These are phyloP conservation scores for Drosophila repletoides DNA, from an alignment of 1,140 invertebrate species.

Conservation along the genomic window DNA sequence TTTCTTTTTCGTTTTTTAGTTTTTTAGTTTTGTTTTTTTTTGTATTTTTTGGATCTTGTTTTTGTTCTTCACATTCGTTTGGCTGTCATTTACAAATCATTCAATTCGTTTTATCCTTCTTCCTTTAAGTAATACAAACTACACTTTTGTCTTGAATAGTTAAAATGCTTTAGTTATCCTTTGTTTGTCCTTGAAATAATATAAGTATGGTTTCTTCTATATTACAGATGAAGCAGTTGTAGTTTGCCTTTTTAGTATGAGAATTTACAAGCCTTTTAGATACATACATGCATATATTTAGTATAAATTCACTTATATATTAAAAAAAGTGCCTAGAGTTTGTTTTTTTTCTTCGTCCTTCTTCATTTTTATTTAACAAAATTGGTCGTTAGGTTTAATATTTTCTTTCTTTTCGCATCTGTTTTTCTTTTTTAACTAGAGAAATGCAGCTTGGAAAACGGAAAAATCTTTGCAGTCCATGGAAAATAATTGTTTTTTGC, in stretches of 20 bases:
- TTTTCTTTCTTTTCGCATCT: slow-evolving; percentile 4
- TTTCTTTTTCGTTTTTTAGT: not conserved
- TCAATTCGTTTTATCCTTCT: slow-evolving; percentile 22
- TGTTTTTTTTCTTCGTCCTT: too few relatives aligned
- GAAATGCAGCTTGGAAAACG: slow-evolving; percentile 16
- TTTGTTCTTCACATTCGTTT: slow-evolving; percentile 37
- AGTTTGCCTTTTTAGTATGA: slow-evolving; percentile 55
- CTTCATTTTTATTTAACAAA: slow-evolving; percentile 65
- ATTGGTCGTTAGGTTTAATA: slow-evolving; percentile 70
- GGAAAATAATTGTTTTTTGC: too few relatives aligned
- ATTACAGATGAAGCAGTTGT: slow-evolving; percentile 74
- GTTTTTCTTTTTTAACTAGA: not conserved
- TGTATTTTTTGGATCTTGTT: slow-evolving; percentile 22
- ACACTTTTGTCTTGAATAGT: slow-evolving; percentile 53
- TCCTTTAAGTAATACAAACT: slow-evolving; percentile 36
- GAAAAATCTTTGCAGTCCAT: not conserved
- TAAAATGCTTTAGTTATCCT: slow-evolving; percentile 61
- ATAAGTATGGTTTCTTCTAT: slow-evolving; percentile 62
- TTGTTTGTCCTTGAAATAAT: slow-evolving; percentile 61
- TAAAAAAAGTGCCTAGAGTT: slow-evolving; percentile 46
- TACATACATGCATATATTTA: slow-evolving; percentile 40
- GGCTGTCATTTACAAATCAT: slow-evolving; percentile 51
- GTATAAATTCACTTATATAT: slow-evolving; percentile 23
- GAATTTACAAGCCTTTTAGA: slow-evolving; percentile 69
- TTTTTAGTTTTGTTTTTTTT: slow-evolving; percentile 26